Evolutionary conservation across 2,888 invertebrate genomes (phyloP).

Genomic region (Abrostola tripartita): DNA sequence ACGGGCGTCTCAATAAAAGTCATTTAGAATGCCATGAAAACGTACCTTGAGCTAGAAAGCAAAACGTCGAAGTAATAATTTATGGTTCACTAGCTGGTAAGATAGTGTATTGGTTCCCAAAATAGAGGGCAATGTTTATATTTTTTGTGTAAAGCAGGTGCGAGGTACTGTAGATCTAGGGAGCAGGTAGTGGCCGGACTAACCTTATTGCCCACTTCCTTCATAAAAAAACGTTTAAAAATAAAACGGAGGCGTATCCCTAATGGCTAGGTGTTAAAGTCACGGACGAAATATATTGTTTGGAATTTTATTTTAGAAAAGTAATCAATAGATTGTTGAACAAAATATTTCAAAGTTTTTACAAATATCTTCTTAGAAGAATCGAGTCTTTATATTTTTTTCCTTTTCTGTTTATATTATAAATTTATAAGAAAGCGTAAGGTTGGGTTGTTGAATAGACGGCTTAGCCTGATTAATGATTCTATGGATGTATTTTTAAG

Average conservation of each 20-base stretch:
- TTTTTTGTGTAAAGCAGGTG: slow-evolving; percentile 84
- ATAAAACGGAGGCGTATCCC: slow-evolving; percentile 65
- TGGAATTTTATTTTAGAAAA: slow-evolving; percentile 58
- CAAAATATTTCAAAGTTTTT: slow-evolving; percentile 39
- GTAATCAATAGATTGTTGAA: slow-evolving; percentile 46
- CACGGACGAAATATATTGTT: slow-evolving; percentile 63
- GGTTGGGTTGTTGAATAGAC: slow-evolving; percentile 65
- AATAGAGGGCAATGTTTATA: slow-evolving; percentile 77
- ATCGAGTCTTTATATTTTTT: slow-evolving; percentile 49
- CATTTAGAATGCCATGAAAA: slow-evolving; percentile 54
- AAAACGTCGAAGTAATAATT: slow-evolving; percentile 71
- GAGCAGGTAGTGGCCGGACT: slow-evolving; percentile 75
- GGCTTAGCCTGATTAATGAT: slow-evolving; percentile 78
- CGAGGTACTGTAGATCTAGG: slow-evolving; percentile 61
- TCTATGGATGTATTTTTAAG: slow-evolving; percentile 68
- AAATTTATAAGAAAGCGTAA: slow-evolving; percentile 75
- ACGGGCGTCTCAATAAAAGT: slow-evolving; percentile 45
- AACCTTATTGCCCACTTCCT: slow-evolving; percentile 82
- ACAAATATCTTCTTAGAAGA: slow-evolving; percentile 36
- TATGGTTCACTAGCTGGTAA: slow-evolving; percentile 68
- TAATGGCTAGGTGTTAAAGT: slow-evolving; percentile 74
- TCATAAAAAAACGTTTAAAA: slow-evolving; percentile 73
- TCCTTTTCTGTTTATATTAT: slow-evolving; percentile 68
- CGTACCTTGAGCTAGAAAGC: slow-evolving; percentile 56
- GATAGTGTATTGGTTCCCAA: slow-evolving; percentile 69